phyloP scores from a whole-genome alignment of 2,888 invertebrate genomes.

The Chaetogeoica ovagalla region DNA sequence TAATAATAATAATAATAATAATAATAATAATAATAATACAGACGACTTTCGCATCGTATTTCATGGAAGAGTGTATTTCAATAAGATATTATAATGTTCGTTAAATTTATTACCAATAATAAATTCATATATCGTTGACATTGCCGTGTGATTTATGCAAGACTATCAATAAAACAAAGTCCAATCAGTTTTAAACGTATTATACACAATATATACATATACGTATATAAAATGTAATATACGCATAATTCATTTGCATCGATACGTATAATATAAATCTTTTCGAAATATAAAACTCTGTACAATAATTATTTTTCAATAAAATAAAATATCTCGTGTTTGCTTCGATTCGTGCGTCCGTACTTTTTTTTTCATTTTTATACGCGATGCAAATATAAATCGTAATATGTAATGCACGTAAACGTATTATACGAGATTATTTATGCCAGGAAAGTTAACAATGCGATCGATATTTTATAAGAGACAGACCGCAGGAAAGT shows the following conservation, averaged over 20 bases:
- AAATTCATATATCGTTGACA: slow-evolving; percentile 25
- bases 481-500: too few relatives aligned
- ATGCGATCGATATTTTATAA: too few relatives aligned
- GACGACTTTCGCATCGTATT: slow-evolving; percentile 19
- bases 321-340: too few relatives aligned
- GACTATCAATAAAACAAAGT: slow-evolving; percentile 38
- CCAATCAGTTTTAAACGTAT: slow-evolving; percentile 24
- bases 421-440: too few relatives aligned
- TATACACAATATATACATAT: not conserved
- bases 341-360: too few relatives aligned
- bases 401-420: too few relatives aligned
- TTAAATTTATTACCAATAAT: slow-evolving; percentile 30
- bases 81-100: not conserved
- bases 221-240: not conserved
- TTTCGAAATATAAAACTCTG: not conserved
- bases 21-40: too few relatives aligned
- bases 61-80: slow-evolving; percentile 30
- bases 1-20: too few relatives aligned
- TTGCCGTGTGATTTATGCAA: slow-evolving; percentile 24
- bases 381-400: too few relatives aligned
- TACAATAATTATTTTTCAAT: too few relatives aligned
- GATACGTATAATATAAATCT: slow-evolving; percentile 28
- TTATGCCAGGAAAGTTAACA: too few relatives aligned
- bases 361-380: too few relatives aligned
- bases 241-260: not conserved